phyloP scores from a whole-genome alignment of 2,113 vertebrate species.

The Trochalopteron elliotii region DNA sequence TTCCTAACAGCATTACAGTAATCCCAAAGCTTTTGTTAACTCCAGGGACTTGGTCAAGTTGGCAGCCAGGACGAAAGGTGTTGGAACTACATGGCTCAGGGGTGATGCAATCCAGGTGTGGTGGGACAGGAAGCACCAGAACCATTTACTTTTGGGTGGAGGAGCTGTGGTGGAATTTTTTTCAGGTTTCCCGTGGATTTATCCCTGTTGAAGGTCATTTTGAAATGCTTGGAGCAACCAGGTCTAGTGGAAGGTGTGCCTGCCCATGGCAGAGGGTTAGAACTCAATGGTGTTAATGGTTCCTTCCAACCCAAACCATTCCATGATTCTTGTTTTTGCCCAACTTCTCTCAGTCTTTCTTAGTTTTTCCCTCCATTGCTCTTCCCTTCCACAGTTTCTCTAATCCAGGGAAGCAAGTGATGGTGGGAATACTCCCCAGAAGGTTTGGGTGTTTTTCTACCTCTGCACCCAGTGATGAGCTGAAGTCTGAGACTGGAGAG shows the following conservation, averaged over 20 bases:
- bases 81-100: accelerated
- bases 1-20: conserved; percentile 36
- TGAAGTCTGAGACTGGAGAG: background rate
- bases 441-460: background rate
- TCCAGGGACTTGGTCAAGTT: background rate
- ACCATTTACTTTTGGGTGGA: background rate
- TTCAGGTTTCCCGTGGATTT: background rate
- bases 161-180: background rate
- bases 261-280: background rate
- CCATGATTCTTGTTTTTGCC: background rate
- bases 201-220: background rate
- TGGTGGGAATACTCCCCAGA: background rate
- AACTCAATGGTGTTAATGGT: accelerated
- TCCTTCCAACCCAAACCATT: background rate
- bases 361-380: background rate
- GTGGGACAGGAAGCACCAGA: background rate
- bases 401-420: background rate
- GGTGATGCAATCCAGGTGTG: background rate
- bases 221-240: background rate
- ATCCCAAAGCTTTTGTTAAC: conserved; percentile 36
- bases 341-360: background rate
- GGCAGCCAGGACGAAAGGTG: background rate
- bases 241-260: background rate
- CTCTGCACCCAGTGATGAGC: background rate
- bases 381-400: background rate